Base-by-base conservation (phyloP, 2,113 vertebrate species). In the Cavia porcellus region DNA sequence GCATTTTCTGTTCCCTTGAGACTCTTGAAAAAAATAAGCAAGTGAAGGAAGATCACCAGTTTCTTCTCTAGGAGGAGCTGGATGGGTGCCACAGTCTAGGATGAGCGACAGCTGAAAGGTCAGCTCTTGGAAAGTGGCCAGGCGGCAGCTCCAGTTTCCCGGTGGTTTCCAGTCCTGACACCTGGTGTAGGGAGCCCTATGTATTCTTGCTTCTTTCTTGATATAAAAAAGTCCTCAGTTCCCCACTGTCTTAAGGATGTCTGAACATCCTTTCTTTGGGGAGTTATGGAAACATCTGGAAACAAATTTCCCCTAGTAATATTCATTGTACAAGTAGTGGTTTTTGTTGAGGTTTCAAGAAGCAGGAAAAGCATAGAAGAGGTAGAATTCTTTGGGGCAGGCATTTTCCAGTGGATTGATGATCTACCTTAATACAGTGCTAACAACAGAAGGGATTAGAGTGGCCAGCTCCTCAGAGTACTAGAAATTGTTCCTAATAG, bases 1-100 rank as follows among this genome's bases (percentile, higher is more conserved):
- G 57, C 75, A 22, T 88, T 88, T 96, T 95, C 38, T 88, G 9
- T 86, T 95, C 77, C 92, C 90, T 82, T 59, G 86, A 96, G 75
- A 61, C 15, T 62, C 38, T 96, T 92, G 38, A 7, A 32, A 92
- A 42, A 94, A 84, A 84, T 11, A 70, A 91, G 68, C 55, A 83
- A 94, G 61, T 66, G 19, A 47, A 85, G 84, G 42, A 68, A 96
- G n/a, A 93, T 75, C 64, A 68, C 85, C 74, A 68, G 17, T 89
- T 94, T 95, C n/a, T 66, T 95, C 42, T 47, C 59, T n/a, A 82
- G 92, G 64, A 93, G 75, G 4, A 96, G 28, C 87, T 90, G 59
- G 86, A 24, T 79, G 5, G 2, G 13, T 77, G 84, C 81, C 81
- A 66, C 38, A 57, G 59, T 32, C 42, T 20, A 92, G 59, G 42